These are phyloP conservation scores for Meghimatium bilineatum DNA, from an alignment of 2,888 invertebrate genomes.

Conservation along the genomic window DNA sequence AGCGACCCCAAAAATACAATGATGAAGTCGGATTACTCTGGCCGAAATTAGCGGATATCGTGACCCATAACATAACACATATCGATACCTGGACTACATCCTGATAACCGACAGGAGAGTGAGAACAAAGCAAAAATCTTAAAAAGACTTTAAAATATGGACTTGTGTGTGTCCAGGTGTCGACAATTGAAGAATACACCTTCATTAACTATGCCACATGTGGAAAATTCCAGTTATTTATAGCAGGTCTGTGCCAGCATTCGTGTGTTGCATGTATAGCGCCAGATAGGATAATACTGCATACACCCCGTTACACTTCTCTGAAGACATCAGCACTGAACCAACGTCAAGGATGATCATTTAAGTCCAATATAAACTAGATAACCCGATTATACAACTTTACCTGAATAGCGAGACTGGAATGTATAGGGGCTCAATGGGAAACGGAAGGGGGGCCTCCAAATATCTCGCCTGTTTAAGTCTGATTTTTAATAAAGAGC, in stretches of 20 bases:
- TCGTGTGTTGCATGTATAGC: not conserved
- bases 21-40: too few species aligned
- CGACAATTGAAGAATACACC: not conserved
- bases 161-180: too few species aligned
- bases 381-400: not conserved
- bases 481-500: not conserved
- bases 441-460: not conserved
- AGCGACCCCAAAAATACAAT: too few species aligned
- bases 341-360: not conserved
- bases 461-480: not conserved
- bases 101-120: too few species aligned
- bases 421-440: not conserved
- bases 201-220: not conserved
- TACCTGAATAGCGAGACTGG: not conserved
- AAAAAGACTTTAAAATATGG: too few species aligned
- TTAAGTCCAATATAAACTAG: not conserved
- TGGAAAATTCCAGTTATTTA: not conserved
- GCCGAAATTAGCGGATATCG: too few species aligned
- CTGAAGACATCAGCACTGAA: not conserved
- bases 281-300: not conserved
- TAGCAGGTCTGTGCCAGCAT: not conserved
- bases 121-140: too few species aligned
- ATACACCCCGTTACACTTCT: too few species aligned
- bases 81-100: too few species aligned
- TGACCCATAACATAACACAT: too few species aligned